Evolutionary conservation across 2,113 vertebrate species (phyloP).

Genomic region (Nibea coibor): DNA sequence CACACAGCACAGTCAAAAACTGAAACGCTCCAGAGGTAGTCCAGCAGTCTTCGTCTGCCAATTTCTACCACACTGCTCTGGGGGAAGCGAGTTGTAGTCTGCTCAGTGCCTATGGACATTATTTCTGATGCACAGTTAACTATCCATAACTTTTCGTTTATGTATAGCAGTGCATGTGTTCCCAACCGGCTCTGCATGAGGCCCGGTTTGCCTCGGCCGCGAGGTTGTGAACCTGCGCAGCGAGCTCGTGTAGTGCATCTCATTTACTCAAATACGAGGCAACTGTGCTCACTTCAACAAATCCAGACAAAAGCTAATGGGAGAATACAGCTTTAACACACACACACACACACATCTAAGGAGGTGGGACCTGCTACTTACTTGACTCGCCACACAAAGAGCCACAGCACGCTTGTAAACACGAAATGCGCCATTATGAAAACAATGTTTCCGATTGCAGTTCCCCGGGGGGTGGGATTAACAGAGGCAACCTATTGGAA

Average conservation of each 20-base stretch:
- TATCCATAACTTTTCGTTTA: slow-evolving; percentile 53
- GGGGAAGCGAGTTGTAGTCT: slow-evolving; percentile 34
- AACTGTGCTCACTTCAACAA: slow-evolving; percentile 16
- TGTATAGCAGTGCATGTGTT: slow-evolving; percentile 20
- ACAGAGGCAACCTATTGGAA: slow-evolving; percentile 49
- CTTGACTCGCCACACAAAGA: slow-evolving; percentile 46
- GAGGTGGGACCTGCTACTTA: slow-evolving; percentile 48
- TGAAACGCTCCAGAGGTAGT: slow-evolving; percentile 56
- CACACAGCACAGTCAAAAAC: slow-evolving; percentile 22
- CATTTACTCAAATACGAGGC: slow-evolving; percentile 26
- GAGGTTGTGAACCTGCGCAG: slow-evolving; percentile 47
- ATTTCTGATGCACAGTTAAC: slow-evolving; percentile 63
- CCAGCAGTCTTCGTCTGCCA: slow-evolving; percentile 56
- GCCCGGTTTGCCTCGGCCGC: slow-evolving; percentile 15
- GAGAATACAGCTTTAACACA: slow-evolving; percentile 21
- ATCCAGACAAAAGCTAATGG: slow-evolving; percentile 9
- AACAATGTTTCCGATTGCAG: slow-evolving; percentile 67
- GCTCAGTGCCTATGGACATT: slow-evolving; percentile 52
- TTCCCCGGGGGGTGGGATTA: slow-evolving; percentile 48
- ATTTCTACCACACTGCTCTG: slow-evolving; percentile 58
- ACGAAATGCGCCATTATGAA: slow-evolving; percentile 67
- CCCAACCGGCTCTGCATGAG: slow-evolving; percentile 15
- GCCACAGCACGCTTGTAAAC: slow-evolving; percentile 70
- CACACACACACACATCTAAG: not conserved
- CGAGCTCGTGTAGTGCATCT: not conserved